Conservation (phyloP, 2,113 vertebrate genomes). For the Erpornis zantholeuca region DNA sequence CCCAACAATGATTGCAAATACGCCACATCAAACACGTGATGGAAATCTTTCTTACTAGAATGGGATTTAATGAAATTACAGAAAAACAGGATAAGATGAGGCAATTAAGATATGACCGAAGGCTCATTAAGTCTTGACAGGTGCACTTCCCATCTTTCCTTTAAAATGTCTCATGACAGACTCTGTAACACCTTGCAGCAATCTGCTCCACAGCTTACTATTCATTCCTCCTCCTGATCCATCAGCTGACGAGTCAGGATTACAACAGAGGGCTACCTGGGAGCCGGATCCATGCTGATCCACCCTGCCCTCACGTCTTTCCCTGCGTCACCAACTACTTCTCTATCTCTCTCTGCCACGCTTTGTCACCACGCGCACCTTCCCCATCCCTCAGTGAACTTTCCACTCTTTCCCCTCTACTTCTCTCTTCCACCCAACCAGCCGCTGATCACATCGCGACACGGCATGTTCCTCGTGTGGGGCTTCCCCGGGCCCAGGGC, state of each 20-base stretch:
- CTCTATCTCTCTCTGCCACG: rapidly evolving
- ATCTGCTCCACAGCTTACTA: neutral
- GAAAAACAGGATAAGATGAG: neutral
- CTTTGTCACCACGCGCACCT: neutral
- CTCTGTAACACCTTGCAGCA: neutral
- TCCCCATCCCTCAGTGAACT: neutral
- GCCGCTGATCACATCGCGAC: rapidly evolving
- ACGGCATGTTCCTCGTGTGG: rapidly evolving
- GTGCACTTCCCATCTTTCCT: neutral
- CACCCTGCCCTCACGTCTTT: neutral
- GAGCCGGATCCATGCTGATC: neutral
- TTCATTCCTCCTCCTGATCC: neutral
- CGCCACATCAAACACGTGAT: rapidly evolving
- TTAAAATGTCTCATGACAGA: neutral
- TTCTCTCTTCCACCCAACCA: neutral
- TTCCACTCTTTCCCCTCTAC: neutral
- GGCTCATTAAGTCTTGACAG: neutral
- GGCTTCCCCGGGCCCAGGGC: no score
- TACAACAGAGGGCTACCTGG: neutral
- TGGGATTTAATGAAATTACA: neutral
- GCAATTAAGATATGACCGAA: neutral
- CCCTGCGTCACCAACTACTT: neutral
- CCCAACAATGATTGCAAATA: neutral
- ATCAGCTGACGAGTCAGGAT: neutral
- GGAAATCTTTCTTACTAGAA: neutral